phyloP scores from a whole-genome alignment of 2,888 invertebrate genomes.

The Sipha maydis region DNA sequence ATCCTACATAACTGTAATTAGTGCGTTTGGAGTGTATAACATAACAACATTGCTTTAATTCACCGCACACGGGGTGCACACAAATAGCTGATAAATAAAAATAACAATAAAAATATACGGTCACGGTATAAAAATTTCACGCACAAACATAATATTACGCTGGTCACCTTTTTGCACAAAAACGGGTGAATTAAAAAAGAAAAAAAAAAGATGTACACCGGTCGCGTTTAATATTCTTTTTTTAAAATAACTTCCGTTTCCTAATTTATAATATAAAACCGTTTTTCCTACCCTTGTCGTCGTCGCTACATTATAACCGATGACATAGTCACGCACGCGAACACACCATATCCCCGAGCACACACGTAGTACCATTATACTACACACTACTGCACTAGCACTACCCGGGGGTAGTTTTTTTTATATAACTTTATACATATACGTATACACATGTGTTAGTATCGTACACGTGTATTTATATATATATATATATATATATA shows the following conservation, averaged over 20 bases:
- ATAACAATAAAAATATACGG: too few relatives aligned
- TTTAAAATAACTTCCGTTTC: slow-evolving; percentile 34
- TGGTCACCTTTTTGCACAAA: background rate
- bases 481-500: too few relatives aligned
- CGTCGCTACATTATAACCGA: background rate
- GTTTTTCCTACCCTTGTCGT: background rate
- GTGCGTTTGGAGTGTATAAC: background rate
- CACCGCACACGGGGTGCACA: too few relatives aligned
- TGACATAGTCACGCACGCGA: background rate
- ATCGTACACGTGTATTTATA: background rate
- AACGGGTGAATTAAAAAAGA: background rate
- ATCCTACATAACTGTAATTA: slow-evolving; percentile 1
- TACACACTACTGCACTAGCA: background rate
- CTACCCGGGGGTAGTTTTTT: background rate
- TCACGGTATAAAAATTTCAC: too few relatives aligned
- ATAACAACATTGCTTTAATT: background rate
- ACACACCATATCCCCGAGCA: background rate
- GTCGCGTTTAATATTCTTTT: background rate
- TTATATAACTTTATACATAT: too few relatives aligned
- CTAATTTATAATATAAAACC: background rate
- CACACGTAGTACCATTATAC: background rate
- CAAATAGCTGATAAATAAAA: too few relatives aligned
- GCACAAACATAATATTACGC: background rate
- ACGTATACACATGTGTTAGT: background rate
- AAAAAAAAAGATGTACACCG: background rate